Percentiles rank a stretch among this genome's conserved stretches.
phyloP scores from a whole-genome alignment of 2,113 vertebrate species.

The Notothenia coriiceps region DNA sequence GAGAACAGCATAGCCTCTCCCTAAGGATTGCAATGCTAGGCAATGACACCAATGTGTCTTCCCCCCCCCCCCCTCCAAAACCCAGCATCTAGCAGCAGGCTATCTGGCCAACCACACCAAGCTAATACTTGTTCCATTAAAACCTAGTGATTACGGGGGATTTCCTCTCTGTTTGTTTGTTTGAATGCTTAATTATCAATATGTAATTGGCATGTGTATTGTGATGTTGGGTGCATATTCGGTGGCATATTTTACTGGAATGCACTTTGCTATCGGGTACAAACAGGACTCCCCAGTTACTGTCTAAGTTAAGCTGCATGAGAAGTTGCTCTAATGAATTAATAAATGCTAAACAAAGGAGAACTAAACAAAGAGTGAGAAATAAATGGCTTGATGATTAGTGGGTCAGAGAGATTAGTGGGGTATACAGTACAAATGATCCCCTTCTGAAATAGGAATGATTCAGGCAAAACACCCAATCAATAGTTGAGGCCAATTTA shows the following conservation, averaged over 20 bases:
- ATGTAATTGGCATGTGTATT: slow-evolving; percentile 76
- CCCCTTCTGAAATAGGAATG: slow-evolving; percentile 72
- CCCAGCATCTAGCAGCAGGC: slow-evolving; percentile 70
- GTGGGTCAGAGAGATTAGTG: slow-evolving; percentile 77
- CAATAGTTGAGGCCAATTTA: slow-evolving; percentile 78
- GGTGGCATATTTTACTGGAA: slow-evolving; percentile 56
- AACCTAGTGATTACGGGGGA: slow-evolving; percentile 77
- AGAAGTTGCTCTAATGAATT: slow-evolving; percentile 79
- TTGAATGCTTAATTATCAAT: slow-evolving; percentile 81
- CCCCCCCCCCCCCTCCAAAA: neutral
- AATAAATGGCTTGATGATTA: slow-evolving; percentile 76
- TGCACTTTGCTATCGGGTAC: slow-evolving; percentile 67
- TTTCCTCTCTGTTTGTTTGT: slow-evolving; percentile 80
- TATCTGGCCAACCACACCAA: slow-evolving; percentile 73
- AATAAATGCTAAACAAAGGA: slow-evolving; percentile 78
- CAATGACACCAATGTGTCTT: slow-evolving; percentile 78
- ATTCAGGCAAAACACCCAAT: slow-evolving; percentile 76
- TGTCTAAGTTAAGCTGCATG: slow-evolving; percentile 73
- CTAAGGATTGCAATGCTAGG: slow-evolving; percentile 75
- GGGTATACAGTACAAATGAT: slow-evolving; percentile 76
- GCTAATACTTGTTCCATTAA: slow-evolving; percentile 80
- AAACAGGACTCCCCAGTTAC: slow-evolving; percentile 75
- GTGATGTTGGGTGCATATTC: slow-evolving; percentile 60
- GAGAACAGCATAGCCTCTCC: slow-evolving; percentile 65
- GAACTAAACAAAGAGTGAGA: slow-evolving; percentile 75